Evolutionary conservation across 2,888 invertebrate species (phyloP), one percentile per base, ranked within the genome.

Genomic region (Chalcosyrphus nemorum): DNA sequence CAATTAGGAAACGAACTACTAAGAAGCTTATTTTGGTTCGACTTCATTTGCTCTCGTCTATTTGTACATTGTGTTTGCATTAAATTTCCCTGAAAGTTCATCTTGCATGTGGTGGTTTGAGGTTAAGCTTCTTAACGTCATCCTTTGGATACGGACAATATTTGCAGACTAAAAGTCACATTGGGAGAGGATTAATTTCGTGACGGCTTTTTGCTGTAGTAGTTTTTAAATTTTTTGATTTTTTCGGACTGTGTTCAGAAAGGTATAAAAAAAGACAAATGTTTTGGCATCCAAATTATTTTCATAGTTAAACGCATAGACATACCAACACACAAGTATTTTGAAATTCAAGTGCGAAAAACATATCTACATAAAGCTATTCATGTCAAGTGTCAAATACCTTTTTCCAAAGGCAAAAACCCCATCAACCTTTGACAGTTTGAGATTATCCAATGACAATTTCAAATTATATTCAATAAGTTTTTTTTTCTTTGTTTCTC

Each of bases 381-480:
- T 17, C 17, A 45, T 17, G 13, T 54, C 6, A 32, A 54, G 11
- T 11, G 54, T 54, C 29, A 29, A 54, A 17, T 9, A 24, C 24
- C 24, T 24, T 24, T 24, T 21, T n/a, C 4, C 21, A 63, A 47
- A 32, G 19, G 35, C 35, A 19, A 63, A 63, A 63, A 63, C 24
- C 27, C 29, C 27, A 19, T 45, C 45, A 29, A 24, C 15, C 65
- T 65, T 21, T 50, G 35, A 32, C 21, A 35, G 9, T 5, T n/a
- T 15, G 35, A 65, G 50, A 65, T 65, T 65, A 63, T 21, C 32
- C 2, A 32, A n/a, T 50, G 65, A 65, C 65, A 65, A n/a, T 35
- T 50, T 38, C 35, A 38, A 65, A 50, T 61, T 45, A 29, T n/a
- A 21, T 21, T n/a, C 19, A 65, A 19, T 35, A 21, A 29, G 17